phyloP scores from a whole-genome alignment of 1,140 invertebrate species.

The Papilio helenus region DNA sequence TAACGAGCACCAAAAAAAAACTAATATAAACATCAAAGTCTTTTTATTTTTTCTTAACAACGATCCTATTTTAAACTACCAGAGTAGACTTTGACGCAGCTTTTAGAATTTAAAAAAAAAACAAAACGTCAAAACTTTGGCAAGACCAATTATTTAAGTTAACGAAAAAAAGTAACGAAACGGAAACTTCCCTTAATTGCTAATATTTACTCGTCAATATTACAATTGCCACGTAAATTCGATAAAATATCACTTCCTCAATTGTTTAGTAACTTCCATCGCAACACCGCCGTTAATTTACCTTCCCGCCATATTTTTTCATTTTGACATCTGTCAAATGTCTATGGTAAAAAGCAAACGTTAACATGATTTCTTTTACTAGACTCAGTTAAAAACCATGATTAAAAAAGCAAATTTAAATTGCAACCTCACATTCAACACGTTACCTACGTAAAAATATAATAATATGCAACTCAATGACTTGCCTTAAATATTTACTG shows the following conservation, averaged over 20 bases:
- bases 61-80: slow-evolving; percentile 32
- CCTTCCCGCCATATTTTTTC: not conserved
- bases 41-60: slow-evolving; percentile 36
- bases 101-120: slow-evolving; percentile 31
- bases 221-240: slow-evolving; percentile 76
- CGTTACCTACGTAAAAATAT: not conserved
- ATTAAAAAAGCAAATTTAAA: not conserved
- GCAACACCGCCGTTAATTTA: not conserved
- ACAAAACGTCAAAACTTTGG: slow-evolving; percentile 63
- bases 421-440: not conserved
- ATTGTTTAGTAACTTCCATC: slow-evolving; percentile 38
- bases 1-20: slow-evolving; percentile 60
- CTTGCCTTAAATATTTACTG: slow-evolving; percentile 8
- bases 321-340: slow-evolving; percentile 19
- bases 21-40: slow-evolving; percentile 39
- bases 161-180: slow-evolving; percentile 60
- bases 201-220: slow-evolving; percentile 48
- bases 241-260: slow-evolving; percentile 74
- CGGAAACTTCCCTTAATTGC: slow-evolving; percentile 49
- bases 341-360: not conserved
- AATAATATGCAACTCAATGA: not conserved
- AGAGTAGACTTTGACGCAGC: slow-evolving; percentile 41
- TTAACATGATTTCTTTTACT: not conserved
- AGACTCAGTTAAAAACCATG: not conserved
- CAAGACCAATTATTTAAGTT: slow-evolving; percentile 61